A percentile compares a stretch with the other conserved stretches of the same genome.
Evolutionary conservation across 2,888 invertebrate genomes (phyloP).

Genomic region (Timema cristinae): DNA sequence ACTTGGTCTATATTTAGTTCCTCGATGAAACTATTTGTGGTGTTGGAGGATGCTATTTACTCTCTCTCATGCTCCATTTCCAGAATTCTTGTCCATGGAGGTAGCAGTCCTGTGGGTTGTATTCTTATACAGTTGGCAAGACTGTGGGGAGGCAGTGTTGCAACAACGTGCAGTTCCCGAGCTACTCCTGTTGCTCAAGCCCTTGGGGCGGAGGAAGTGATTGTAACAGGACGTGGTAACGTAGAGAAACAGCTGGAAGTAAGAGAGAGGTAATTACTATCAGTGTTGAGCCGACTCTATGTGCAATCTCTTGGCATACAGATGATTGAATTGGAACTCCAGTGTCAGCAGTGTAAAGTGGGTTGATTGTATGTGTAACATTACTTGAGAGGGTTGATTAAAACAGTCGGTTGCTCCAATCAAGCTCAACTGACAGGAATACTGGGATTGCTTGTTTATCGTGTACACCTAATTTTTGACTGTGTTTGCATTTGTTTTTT

Average conservation of each 20-base stretch:
- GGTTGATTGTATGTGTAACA: no score
- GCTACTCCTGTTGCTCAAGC: slow-evolving; percentile 54
- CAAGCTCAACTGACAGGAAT: no score
- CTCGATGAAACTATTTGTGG: no score
- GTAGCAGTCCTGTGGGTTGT: slow-evolving; percentile 56
- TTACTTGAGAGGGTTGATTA: no score
- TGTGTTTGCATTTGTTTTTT: no score
- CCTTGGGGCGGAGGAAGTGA: slow-evolving; percentile 52
- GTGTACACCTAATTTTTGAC: no score
- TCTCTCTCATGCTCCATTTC: slow-evolving; percentile 23
- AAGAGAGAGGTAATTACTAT: slow-evolving; percentile 19
- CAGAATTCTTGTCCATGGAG: slow-evolving; percentile 55
- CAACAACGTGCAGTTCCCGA: slow-evolving; percentile 50
- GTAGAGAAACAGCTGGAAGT: slow-evolving; percentile 32
- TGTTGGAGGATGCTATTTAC: no score
- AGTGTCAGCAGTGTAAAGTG: no score
- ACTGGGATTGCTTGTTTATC: no score
- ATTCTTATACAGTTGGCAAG: slow-evolving; percentile 55
- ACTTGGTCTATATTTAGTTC: no score
- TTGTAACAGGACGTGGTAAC: slow-evolving; percentile 39
- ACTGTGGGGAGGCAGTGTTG: slow-evolving; percentile 54
- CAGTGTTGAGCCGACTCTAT: background rate
- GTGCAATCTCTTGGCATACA: background rate
- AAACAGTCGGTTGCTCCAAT: no score
- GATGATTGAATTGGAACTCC: background rate